These are phyloP conservation scores for Drosophila phalerata DNA, from an alignment of 2,888 invertebrate species.

Conservation along the genomic window DNA sequence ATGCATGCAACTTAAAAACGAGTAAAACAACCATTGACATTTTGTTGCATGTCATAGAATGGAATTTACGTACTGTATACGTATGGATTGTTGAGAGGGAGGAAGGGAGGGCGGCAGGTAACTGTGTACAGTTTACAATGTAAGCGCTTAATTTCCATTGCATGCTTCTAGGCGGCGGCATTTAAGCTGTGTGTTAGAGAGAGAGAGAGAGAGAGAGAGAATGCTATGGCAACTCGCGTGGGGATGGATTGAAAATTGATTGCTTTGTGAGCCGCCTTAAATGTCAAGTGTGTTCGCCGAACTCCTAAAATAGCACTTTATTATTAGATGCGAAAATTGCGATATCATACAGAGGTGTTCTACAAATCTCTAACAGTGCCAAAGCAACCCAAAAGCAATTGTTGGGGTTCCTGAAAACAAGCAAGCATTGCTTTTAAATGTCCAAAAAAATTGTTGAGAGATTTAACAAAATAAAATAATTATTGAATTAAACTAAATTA, in stretches of 20 bases:
- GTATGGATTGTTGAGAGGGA: no score
- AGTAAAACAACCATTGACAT: constrained; percentile 24
- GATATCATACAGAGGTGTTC: no score
- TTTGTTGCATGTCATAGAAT: constrained; percentile 17
- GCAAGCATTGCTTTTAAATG: no score
- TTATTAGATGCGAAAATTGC: constrained; percentile 2
- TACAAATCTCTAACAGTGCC: no score
- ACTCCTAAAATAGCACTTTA: constrained; percentile 25
- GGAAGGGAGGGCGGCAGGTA: not conserved
- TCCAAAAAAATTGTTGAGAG: no score
- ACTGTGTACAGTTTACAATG: constrained; percentile 39
- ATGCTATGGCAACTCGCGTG: constrained; percentile 24
- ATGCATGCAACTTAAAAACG: constrained; percentile 41
- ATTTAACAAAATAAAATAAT: no score
- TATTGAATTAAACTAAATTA: no score
- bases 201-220: constrained; percentile 30
- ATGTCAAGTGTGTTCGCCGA: constrained; percentile 32
- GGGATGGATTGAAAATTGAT: constrained; percentile 40
- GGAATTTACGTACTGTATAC: not conserved
- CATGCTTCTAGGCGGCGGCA: constrained; percentile 58
- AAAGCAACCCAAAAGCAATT: no score
- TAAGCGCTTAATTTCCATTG: constrained; percentile 40
- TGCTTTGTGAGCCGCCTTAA: constrained; percentile 22
- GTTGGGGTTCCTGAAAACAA: no score
- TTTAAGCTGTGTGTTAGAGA: constrained; percentile 36